phyloP scores from a whole-genome alignment of 1,140 invertebrate species.

The Periplaneta americana region DNA sequence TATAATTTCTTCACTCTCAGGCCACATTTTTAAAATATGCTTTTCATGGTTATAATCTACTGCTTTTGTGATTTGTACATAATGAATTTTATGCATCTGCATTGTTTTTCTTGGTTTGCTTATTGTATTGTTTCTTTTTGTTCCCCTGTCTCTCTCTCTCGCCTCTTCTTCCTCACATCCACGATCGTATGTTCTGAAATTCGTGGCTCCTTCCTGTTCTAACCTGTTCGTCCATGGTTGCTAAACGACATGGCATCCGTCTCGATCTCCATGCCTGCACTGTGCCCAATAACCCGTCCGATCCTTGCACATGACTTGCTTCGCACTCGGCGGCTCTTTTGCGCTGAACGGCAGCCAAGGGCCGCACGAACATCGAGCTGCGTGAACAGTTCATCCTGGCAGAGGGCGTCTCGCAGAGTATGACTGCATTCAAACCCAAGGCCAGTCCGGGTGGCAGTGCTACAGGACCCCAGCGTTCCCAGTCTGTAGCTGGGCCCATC shows the following conservation, averaged over 20 bases:
- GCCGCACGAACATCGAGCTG: slow-evolving; percentile 98
- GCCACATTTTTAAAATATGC: not conserved
- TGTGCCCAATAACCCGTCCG: not conserved
- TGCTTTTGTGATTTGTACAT: not conserved
- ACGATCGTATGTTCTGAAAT: not conserved
- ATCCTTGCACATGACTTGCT: not conserved
- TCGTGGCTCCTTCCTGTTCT: not conserved
- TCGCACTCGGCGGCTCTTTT: not conserved
- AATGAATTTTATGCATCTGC: not conserved
- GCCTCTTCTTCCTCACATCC: slow-evolving; percentile 32
- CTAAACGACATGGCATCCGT: not conserved
- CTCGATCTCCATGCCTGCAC: slow-evolving; percentile 16
- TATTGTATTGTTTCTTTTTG: slow-evolving; percentile 29
- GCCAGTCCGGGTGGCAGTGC: slow-evolving; percentile 68
- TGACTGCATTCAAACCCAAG: slow-evolving; percentile 92
- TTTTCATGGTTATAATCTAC: not conserved
- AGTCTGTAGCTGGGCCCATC: slow-evolving; percentile 73
- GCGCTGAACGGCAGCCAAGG: slow-evolving; percentile 65
- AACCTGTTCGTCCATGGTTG: not conserved
- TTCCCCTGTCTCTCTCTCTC: slow-evolving; percentile 35
- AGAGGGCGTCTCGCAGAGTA: slow-evolving; percentile 94
- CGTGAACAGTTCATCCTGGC: slow-evolving; percentile 98
- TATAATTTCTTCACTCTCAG: not conserved
- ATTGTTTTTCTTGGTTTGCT: slow-evolving; percentile 37
- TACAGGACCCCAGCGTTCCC: slow-evolving; percentile 49